Conservation (phyloP, 2,888 invertebrate genomes). For the Sphaerolaimus hirsutus region DNA sequence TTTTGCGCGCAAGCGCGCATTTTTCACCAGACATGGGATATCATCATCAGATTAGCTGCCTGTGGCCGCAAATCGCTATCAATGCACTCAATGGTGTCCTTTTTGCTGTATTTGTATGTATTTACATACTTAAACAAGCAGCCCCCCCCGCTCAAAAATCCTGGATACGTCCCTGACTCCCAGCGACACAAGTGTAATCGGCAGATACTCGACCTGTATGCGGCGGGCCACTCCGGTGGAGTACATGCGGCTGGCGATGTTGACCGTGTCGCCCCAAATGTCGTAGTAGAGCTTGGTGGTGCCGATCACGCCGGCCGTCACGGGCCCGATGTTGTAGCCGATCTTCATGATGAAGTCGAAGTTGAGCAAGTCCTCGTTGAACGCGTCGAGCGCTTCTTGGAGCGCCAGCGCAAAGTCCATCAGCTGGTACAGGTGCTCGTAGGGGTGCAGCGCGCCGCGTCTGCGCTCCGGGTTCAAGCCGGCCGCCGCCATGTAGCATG, state of each 20-base stretch:
- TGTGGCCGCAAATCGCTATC: too few relatives aligned
- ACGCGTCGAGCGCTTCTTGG: conserved; percentile 60
- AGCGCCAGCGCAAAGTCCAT: conserved; percentile 79
- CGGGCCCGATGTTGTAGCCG: conserved; percentile 64
- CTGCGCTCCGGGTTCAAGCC: conserved; percentile 62
- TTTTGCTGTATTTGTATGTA: too few relatives aligned
- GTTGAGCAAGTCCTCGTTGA: conserved; percentile 64
- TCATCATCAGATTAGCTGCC: too few relatives aligned
- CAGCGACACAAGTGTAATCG: conserved; percentile 1
- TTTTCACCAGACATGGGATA: too few relatives aligned
- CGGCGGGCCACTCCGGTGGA: conserved; percentile 66
- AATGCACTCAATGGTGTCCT: too few relatives aligned
- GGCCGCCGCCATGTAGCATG: conserved; percentile 89
- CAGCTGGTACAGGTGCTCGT: conserved; percentile 39
- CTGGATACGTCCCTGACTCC: too few relatives aligned
- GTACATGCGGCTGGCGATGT: conserved; percentile 89
- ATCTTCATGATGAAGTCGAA: conserved; percentile 52
- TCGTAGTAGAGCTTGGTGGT: conserved; percentile 84
- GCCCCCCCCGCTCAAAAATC: too few relatives aligned
- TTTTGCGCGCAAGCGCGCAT: too few relatives aligned
- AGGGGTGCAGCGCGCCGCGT: conserved; percentile 28
- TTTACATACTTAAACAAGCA: too few relatives aligned
- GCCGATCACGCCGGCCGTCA: conserved; percentile 82
- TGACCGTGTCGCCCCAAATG: conserved; percentile 95
- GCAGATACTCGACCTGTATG: too few relatives aligned